Conservation (phyloP, 2,113 vertebrate species). For the Conger conger region DNA sequence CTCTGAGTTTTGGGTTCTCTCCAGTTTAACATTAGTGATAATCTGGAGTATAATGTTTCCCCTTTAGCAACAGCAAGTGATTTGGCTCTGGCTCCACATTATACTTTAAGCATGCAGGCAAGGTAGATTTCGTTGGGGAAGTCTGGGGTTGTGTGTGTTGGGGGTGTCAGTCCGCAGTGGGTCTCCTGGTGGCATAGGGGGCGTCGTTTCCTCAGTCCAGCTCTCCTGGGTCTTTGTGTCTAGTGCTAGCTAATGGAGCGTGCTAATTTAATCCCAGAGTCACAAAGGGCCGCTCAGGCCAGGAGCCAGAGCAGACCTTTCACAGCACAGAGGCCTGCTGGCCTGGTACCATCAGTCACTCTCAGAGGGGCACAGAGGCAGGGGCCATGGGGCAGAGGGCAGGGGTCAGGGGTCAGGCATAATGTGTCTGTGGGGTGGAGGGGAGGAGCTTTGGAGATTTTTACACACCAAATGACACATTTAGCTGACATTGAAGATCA, state of each 20-base stretch:
- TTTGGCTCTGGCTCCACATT: background rate
- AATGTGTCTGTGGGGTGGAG: background rate
- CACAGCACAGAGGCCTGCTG: background rate
- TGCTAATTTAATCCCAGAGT: constrained; percentile 19
- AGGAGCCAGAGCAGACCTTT: constrained; percentile 1
- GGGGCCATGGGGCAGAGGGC: background rate
- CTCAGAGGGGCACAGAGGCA: background rate
- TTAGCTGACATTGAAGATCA: background rate
- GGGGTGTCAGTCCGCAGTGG: background rate
- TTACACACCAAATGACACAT: background rate
- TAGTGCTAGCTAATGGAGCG: constrained; percentile 9
- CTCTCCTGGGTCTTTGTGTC: background rate
- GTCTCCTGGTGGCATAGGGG: background rate
- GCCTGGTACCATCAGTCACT: background rate
- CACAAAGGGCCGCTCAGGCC: constrained; percentile 5
- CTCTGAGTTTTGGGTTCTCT: background rate
- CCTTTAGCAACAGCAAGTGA: background rate
- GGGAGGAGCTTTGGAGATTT: background rate
- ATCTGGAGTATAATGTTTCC: background rate
- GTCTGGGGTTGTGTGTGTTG: background rate
- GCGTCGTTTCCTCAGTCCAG: background rate
- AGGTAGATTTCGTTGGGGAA: background rate
- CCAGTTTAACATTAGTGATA: background rate
- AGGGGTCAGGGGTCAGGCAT: background rate
- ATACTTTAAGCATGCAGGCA: background rate